phyloP scores from a whole-genome alignment of 2,797 vertebrate species.

The Myripristis jacobus region DNA sequence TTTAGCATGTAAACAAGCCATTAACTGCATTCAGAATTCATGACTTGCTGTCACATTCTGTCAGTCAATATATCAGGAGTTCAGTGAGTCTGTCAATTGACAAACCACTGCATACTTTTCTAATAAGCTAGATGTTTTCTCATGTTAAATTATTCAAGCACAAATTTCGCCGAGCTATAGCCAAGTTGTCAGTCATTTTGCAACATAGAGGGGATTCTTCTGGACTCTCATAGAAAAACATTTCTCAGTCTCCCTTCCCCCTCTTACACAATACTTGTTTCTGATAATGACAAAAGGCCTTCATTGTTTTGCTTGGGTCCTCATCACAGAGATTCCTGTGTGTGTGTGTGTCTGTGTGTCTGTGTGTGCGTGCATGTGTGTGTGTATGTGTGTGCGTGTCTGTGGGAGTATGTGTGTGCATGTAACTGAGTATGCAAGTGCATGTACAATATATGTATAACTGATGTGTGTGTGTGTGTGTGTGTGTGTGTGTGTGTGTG shows the following conservation, averaged over 20 bases:
- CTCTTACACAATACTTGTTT: conserved; percentile 11
- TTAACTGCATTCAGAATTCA: neutral
- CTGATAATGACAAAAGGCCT: neutral
- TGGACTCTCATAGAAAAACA: neutral
- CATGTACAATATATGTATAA: neutral
- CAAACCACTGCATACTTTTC: neutral
- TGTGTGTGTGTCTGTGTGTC: neutral
- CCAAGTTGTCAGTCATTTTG: conserved; percentile 16
- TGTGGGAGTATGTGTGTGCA: conserved; percentile 1
- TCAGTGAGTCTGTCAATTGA: neutral
- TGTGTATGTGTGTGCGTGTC: neutral
- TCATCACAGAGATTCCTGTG: neutral
- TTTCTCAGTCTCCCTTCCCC: conserved; percentile 6
- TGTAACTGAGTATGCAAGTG: neutral
- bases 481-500: neutral
- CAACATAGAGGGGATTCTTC: neutral
- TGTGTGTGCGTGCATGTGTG: conserved; percentile 6
- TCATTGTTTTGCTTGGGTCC: neutral
- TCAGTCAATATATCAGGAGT: too few relatives aligned
- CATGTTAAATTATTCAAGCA: conserved; percentile 19
- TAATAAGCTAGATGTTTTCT: neutral
- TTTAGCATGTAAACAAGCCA: neutral
- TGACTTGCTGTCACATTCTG: neutral
- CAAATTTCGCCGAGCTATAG: conserved; percentile 16
- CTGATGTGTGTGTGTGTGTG: neutral